These are phyloP conservation scores for Nebria brevicollis DNA, from an alignment of 2,888 invertebrate species.

Conservation along the genomic window DNA sequence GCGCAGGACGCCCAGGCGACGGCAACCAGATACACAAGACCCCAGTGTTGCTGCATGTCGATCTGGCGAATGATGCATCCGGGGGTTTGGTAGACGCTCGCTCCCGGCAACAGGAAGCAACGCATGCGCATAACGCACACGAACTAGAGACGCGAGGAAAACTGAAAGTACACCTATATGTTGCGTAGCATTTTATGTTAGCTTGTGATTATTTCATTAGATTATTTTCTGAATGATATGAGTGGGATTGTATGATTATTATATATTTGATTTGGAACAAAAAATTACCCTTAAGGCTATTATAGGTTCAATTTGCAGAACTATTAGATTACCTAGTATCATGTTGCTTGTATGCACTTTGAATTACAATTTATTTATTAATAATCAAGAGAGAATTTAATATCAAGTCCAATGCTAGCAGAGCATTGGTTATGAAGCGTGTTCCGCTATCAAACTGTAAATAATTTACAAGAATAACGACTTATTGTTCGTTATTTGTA, in stretches of 20 bases:
- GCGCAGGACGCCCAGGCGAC: conserved; percentile 51
- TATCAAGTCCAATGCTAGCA: too few species aligned
- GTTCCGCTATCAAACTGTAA: too few species aligned
- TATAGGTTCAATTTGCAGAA: background rate
- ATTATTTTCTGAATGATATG: background rate
- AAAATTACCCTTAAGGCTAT: background rate
- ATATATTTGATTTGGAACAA: background rate
- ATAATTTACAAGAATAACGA: too few species aligned
- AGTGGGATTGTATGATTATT: background rate
- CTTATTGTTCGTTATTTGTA: too few species aligned
- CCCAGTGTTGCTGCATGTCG: conserved; percentile 52
- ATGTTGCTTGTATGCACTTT: too few species aligned
- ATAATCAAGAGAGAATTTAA: too few species aligned
- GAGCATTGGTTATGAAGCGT: too few species aligned
- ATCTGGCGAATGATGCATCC: conserved; percentile 6
- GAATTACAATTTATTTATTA: too few species aligned
- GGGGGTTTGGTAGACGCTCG: conserved; percentile 13
- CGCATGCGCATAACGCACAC: background rate
- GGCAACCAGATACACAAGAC: conserved; percentile 48
- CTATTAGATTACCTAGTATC: background rate
- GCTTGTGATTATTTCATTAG: conserved; percentile 1
- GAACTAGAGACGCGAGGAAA: background rate
- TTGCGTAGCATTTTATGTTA: conserved; percentile 4
- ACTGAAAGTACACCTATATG: background rate
- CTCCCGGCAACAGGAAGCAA: conserved; percentile 9